A percentile compares a stretch with the other conserved stretches of the same genome.
phyloP scores from a whole-genome alignment of 2,113 vertebrate species.

The Tiliqua scincoides region DNA sequence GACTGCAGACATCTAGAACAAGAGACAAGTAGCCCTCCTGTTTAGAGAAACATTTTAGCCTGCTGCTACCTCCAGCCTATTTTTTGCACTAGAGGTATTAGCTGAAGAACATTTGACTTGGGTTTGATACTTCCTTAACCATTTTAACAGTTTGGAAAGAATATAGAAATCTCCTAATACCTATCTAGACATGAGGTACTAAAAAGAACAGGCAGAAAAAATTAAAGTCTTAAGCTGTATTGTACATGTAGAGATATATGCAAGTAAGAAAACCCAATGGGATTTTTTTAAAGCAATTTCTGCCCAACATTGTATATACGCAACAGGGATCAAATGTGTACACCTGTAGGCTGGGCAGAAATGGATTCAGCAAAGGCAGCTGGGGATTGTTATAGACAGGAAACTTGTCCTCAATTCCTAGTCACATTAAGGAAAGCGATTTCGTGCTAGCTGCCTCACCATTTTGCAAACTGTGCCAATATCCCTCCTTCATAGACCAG shows the following conservation, averaged over 20 bases:
- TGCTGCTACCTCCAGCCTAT: background rate
- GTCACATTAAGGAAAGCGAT: background rate
- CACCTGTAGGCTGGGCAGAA: too few species aligned
- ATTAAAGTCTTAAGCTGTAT: background rate
- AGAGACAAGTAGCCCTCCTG: too few species aligned
- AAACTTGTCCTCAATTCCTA: background rate
- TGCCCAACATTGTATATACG: too few species aligned
- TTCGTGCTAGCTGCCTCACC: too few species aligned
- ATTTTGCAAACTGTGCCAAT: too few species aligned
- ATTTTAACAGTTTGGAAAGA: background rate
- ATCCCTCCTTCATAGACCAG: background rate
- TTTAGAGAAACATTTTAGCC: background rate
- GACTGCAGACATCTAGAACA: background rate
- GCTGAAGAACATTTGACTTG: background rate
- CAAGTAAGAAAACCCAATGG: background rate
- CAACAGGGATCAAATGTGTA: too few species aligned
- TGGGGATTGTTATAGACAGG: background rate
- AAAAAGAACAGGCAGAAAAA: background rate
- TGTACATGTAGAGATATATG: background rate
- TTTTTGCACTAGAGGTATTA: background rate
- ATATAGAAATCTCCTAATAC: background rate
- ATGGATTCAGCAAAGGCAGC: background rate
- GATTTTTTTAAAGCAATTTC: too few species aligned
- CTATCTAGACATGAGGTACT: background rate
- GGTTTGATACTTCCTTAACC: too few species aligned